Evolutionary conservation across 1,140 invertebrate genomes (phyloP), one percentile per base, ranked within the genome.

Genomic region (Battus philenor): DNA sequence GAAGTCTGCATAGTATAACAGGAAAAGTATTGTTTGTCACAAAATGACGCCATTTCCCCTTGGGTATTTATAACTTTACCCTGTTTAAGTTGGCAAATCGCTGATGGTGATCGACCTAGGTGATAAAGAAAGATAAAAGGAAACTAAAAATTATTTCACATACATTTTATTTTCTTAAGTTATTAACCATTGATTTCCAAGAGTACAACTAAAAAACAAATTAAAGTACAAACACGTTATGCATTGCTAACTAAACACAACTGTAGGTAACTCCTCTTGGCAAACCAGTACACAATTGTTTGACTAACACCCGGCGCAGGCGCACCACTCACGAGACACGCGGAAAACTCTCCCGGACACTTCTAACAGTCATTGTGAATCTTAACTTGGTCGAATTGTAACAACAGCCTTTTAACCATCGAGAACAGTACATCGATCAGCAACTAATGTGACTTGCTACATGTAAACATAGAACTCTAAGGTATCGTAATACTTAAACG

Each of bases 191-290:
- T 80, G 78, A 83, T 85, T 85, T 85, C 79, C 79, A 85, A 85
- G 79, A 85, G 79, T 85, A 85, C 74, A 85, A 85, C 81, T 85
- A 85, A 85, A 85, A 85, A 83, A 83, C 81, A 85, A 85, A 85
- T 85, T 85, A 85, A 83, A 83, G 81, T 85, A 85, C 79, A 85
- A 83, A 85, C 79, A 85, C 81, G 81, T 85, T 85, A 82, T 81
- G 81, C 75, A 78, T 82, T 59, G 71, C 78, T 85, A 82, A 78
- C 74, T 82, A 75, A 82, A 85, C 79, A 78, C 77, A 85, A 82
- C 75, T 85, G 78, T 83, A 81, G 81, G 79, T 85, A 85, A 85
- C 81, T 83, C 80, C 78, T 85, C 81, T 82, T 82, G 78, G 81
- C 77, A 82, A 82, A 81, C 76, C 76, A 77, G 66, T 74, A 70